Conservation (phyloP, 2,797 vertebrate genomes). For the Vipera ursinii region DNA sequence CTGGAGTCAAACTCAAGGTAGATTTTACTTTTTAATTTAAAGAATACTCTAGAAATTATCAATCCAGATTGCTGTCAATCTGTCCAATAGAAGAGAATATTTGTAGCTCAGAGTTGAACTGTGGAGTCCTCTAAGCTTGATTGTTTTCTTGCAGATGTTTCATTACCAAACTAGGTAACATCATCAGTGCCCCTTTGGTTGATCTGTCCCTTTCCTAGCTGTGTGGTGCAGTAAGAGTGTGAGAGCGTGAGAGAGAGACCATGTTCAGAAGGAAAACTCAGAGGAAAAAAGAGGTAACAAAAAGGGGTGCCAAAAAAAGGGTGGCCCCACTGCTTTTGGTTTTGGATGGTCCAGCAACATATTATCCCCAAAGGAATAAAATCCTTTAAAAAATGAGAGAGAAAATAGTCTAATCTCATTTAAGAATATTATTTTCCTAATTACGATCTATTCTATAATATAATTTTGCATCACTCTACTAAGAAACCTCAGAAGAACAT, state of each 20-base stretch:
- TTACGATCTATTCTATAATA: background rate
- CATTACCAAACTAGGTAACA: background rate
- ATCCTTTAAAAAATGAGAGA: background rate
- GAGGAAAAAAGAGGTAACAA: background rate
- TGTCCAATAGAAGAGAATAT: background rate
- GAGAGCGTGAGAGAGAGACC: background rate
- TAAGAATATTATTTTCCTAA: constrained; percentile 42
- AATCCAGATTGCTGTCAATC: background rate
- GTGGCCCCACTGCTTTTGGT: background rate
- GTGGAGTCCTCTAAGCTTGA: background rate
- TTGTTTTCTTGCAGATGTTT: background rate
- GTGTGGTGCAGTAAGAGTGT: background rate
- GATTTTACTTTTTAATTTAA: background rate
- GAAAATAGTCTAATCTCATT: background rate
- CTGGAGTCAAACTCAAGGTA: background rate
- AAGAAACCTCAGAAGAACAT: constrained; percentile 34
- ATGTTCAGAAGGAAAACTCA: background rate
- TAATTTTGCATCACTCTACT: constrained; percentile 19
- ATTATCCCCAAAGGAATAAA: background rate
- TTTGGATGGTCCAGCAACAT: background rate
- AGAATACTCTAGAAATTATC: background rate
- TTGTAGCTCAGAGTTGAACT: background rate
- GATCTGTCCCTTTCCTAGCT: background rate
- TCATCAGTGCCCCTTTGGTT: background rate
- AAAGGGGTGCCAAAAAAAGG: background rate